Base-by-base conservation (phyloP, 2,113 vertebrate species). In the Heteronetta atricapilla region DNA sequence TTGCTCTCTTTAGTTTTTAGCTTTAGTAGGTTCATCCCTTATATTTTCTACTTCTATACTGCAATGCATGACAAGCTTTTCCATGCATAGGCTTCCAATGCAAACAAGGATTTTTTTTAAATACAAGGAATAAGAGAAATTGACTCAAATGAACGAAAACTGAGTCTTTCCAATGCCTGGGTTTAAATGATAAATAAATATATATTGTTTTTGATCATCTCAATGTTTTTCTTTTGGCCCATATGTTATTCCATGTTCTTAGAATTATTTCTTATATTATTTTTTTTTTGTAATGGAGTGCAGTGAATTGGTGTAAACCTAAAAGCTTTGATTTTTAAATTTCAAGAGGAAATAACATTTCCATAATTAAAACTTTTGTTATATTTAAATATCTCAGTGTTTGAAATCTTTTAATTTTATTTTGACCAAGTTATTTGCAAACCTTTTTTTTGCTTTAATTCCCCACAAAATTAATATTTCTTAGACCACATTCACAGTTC, bases 41-140 rank as follows among this genome's bases (percentile, higher is more conserved):
- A 56, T 23, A 10, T 20, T 33, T 60, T 50, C 64, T n/a, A 1
- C 52, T 85, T 79, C 46, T 67, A 19, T 21, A 62, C 10, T 36
- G 4, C 5, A 78, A 28, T 0, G 1, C 8, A 20, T 29, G 12
- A 48, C 8, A 62, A 40, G 2, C 15, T 73, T 31, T 19, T 50
- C 4, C 16, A 25, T n/a, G 12, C 52, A 5, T 60, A 76, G 4
- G 8, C 44, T 14, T 69, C 14, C 3, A 31, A 69, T 73, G 5
- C 2, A 50, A 8, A 31, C 36, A 77, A 36, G 2, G 55, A 58
- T 84, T 95, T 82, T 20, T 59, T 29, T 77, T 38, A 40, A 55
- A 64, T 60, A n/a, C 5, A 64, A 72, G 5, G 4, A 91, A 15
- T 2, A 2, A 6, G 17, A 82, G 16, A 82, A 91, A 66, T 28